Conservation (phyloP, 2,113 vertebrate genomes). For the Miniopterus natalensis region DNA sequence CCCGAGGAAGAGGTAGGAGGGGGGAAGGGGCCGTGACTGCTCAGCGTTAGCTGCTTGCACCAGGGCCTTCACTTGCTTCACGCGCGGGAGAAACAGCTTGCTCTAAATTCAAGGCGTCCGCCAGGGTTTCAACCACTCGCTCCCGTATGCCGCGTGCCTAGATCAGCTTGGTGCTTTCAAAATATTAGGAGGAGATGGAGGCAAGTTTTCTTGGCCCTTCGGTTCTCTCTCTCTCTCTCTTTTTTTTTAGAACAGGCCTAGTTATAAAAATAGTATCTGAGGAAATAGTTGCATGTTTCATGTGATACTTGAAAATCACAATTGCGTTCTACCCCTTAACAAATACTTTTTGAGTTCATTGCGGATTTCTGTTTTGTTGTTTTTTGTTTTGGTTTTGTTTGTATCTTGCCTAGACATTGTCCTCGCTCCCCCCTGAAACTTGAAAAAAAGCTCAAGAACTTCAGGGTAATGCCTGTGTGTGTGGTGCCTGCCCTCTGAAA, state of each 20-base stretch:
- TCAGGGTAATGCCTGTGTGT: not conserved
- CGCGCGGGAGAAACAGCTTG: not conserved
- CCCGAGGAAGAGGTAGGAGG: not conserved
- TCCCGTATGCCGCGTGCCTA: not conserved
- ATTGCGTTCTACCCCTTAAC: not conserved
- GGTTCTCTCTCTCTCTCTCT: not conserved
- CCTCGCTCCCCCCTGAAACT: not conserved
- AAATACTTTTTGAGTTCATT: constrained; percentile 23
- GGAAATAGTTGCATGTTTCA: constrained; percentile 2
- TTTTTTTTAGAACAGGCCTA: not conserved
- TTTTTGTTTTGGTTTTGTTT: not conserved
- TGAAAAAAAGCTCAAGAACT: not conserved
- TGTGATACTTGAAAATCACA: constrained; percentile 11
- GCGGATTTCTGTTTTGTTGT: not conserved
- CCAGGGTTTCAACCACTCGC: not conserved
- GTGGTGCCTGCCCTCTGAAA: not conserved
- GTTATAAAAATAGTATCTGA: not conserved
- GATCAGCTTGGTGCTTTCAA: not conserved
- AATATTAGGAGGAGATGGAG: not conserved
- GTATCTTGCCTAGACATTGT: not conserved
- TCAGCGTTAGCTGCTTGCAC: constrained; percentile 3
- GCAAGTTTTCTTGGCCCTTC: not conserved
- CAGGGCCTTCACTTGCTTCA: not conserved
- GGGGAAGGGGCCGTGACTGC: not conserved
- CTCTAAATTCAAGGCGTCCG: not conserved